Evolutionary conservation across 2,888 invertebrate genomes (phyloP), one percentile per base, ranked within the genome.

Genomic region (Pardosa pseudoannulata): DNA sequence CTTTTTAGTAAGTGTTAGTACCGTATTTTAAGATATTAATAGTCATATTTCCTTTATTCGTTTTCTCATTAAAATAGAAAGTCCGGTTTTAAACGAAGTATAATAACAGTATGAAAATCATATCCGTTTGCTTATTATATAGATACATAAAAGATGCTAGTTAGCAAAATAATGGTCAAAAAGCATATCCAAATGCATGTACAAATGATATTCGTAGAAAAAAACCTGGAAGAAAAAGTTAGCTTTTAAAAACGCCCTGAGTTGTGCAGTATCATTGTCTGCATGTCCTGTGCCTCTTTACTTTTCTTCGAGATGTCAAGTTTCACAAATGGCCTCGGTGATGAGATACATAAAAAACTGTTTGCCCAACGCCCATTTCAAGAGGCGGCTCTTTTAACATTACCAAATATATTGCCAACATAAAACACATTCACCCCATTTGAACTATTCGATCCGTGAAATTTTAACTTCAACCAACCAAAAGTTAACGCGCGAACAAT

Each of bases 401-500:
- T 11, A 16, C 13, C 27, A 29, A 28, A 27, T 3, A 67, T 16
- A 32, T 67, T 31, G 5, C 67, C 2, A 16, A 67, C 28, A 28
- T 65, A 23, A 67, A 73, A 80, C 72, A 27, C 72, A 62, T 46
- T 80, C 72, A 65, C 67, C 73, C 50, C 32, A 27, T 82, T 70
- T n/a, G 71, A 32, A 46, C 32, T 64, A 70, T 46, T 19, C 67
- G 75, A 82, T 64, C 82, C 75, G 71, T 82, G 68, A 76, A 76
- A 62, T 74, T 62, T 74, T 74, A 56, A 28, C 70, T 41, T 29
- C 23, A 29, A 71, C n/a, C 71, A 32, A 19, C 19, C 64, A 41
- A n/a, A 36, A 65, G 67, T 80, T 80, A 82, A 82, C 82, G 82
- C 82, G 82, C 70, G 75, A 76, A 76, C 82, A 75, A 76, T 64